Evolutionary conservation across 1,140 invertebrate genomes (phyloP), one percentile per base, ranked within the genome.

Genomic region (Brachionus rubens): DNA sequence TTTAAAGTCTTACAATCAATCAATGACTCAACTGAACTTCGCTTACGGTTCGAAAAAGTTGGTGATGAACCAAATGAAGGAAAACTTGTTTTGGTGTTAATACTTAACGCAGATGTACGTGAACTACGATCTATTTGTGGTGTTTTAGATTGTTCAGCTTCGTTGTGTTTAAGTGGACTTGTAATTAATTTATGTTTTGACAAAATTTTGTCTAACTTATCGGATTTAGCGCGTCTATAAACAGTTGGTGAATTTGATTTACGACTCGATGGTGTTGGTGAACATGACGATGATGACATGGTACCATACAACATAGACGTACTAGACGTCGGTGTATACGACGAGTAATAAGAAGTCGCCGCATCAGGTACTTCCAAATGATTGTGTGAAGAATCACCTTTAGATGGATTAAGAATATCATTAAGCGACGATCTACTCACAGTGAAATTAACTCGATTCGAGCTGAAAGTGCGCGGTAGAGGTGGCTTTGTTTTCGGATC

Each of bases 281-380:
- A 72, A 26, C 46, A 72, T 1, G 68, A 72, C 3, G 68, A 72
- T 10, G 68, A 72, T 19, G 68, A 72, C 59, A 65, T 65, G 36
- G 59, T 65, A 10, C 59, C 59, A 19, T 41, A 65, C 0, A 24
- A 41, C 19, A 65, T 41, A 14, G 59, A 43, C 7, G 36, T 43
- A 21, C 6, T 28, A 16, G 7, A 28, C 1, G 36, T 43, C 6
- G 59, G 59, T 14, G 33, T 65, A 16, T 65, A 65, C 6, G 59
- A 65, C 3, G 59, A 24, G 24, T 43, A 65, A 36, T 65, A 65
- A 41, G 59, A 65, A 41, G 59, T 65, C 9, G 59, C 59, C 36
- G 59, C 59, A 28, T 65, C 59, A 1, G 59, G 59, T 3, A 65
- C 40, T 28, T 65, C 59, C 5, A 65, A 10, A 43, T 65, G 21